Conservation (phyloP, 2,113 vertebrate genomes). For the Oceanites oceanicus region DNA sequence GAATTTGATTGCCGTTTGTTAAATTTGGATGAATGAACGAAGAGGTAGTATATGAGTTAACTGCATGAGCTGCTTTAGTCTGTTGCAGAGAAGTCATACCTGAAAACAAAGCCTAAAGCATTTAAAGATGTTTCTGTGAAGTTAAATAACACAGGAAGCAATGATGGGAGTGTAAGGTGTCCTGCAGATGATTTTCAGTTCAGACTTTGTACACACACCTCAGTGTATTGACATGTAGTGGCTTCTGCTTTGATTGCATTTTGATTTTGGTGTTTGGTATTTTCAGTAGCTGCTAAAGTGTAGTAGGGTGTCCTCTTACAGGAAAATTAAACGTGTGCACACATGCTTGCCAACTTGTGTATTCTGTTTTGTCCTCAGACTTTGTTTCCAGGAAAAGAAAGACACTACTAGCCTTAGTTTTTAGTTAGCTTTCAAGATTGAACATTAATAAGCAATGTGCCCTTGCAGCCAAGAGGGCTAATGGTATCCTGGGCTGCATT, state of each 20-base stretch:
- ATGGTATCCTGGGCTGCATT: neutral
- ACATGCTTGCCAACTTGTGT: neutral
- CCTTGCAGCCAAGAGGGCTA: neutral
- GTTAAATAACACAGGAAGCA: neutral
- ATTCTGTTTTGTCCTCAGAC: neutral
- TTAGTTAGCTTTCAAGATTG: neutral
- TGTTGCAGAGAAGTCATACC: neutral
- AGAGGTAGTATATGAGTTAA: neutral
- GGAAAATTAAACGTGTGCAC: neutral
- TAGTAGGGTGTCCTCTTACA: neutral
- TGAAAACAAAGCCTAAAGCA: neutral
- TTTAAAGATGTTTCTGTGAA: neutral
- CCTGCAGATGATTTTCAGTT: neutral
- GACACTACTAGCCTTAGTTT: neutral
- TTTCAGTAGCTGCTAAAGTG: neutral
- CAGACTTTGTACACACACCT: neutral
- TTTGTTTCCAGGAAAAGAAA: neutral
- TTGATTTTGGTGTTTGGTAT: neutral
- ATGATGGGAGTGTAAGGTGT: neutral
- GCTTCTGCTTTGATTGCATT: neutral
- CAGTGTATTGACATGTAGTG: neutral
- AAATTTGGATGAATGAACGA: neutral
- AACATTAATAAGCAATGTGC: neutral
- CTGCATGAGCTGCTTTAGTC: neutral
- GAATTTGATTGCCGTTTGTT: neutral